Evolutionary conservation across 1,140 invertebrate species (phyloP).

Genomic region (Aradophagus sp.): DNA sequence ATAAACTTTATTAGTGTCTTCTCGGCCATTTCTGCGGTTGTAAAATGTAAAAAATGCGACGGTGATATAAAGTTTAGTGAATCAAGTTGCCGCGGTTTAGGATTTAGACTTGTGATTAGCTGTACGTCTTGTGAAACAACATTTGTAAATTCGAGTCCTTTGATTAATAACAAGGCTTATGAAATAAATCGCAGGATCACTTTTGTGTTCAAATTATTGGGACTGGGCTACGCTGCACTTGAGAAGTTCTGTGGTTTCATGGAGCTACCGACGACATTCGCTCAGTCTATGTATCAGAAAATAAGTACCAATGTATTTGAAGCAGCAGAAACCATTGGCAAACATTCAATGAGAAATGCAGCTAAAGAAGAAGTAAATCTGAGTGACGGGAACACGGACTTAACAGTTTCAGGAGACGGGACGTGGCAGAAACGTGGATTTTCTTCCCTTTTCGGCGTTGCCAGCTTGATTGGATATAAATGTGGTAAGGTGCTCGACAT

Average conservation of each 20-base stretch:
- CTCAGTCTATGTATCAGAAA: slow-evolving; percentile 14
- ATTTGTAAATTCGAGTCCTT: slow-evolving; percentile 9
- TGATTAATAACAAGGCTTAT: slow-evolving; percentile 18
- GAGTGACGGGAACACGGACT: slow-evolving; percentile 16
- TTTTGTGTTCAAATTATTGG: slow-evolving; percentile 30
- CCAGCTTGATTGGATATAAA: slow-evolving; percentile 32
- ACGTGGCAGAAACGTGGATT: slow-evolving; percentile 46
- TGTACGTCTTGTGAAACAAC: slow-evolving; percentile 7
- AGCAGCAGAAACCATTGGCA: slow-evolving; percentile 34
- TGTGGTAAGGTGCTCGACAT: slow-evolving; percentile 42
- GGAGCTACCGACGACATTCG: slow-evolving; percentile 19
- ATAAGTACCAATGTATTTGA: slow-evolving; percentile 25
- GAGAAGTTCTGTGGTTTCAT: slow-evolving; percentile 34
- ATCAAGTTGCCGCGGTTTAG: slow-evolving; percentile 8
- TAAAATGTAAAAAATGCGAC: slow-evolving; percentile 27
- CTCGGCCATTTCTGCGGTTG: slow-evolving; percentile 11
- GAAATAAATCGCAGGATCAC: slow-evolving; percentile 26
- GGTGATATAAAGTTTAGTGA: slow-evolving; percentile 25
- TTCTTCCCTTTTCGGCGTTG: slow-evolving; percentile 30
- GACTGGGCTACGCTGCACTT: slow-evolving; percentile 15
- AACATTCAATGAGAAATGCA: slow-evolving; percentile 27
- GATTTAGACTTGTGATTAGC: slow-evolving; percentile 22
- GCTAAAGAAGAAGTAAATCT: slow-evolving; percentile 30
- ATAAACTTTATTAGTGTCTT: slow-evolving; percentile 3
- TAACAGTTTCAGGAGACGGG: slow-evolving; percentile 48